Evolutionary conservation across 2,888 invertebrate species (phyloP).

Genomic region (Orthosia gracilis): DNA sequence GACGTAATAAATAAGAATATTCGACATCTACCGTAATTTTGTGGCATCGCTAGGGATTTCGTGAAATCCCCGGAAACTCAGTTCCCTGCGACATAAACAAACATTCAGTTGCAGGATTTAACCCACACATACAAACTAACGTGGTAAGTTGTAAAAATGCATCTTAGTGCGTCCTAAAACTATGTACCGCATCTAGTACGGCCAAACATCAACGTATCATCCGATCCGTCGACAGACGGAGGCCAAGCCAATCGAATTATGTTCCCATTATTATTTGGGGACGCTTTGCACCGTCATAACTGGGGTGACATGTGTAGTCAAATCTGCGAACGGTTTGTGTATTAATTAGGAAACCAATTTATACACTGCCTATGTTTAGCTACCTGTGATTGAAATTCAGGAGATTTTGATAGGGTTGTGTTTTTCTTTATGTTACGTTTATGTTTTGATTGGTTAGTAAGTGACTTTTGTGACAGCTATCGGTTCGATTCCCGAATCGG

Average conservation of each 20-base stretch:
- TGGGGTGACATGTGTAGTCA: constrained; percentile 80
- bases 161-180: not conserved
- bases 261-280: constrained; percentile 89
- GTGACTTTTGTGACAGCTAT: no score
- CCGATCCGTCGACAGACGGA: constrained; percentile 82
- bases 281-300: constrained; percentile 80
- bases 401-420: constrained; percentile 4
- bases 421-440: no score
- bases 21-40: no score
- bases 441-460: not conserved
- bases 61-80: no score
- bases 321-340: constrained; percentile 77
- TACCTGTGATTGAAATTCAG: constrained; percentile 35
- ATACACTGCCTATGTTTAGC: constrained; percentile 36
- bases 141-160: no score
- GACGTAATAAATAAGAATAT: no score
- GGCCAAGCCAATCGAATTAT: constrained; percentile 89
- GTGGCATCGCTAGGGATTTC: no score
- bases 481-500: no score
- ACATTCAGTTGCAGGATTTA: no score
- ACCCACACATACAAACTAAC: no score
- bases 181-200: constrained; percentile 52
- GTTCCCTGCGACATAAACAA: no score
- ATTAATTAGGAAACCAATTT: constrained; percentile 76
- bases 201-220: constrained; percentile 60